Base-by-base conservation (phyloP, 2,888 invertebrate genomes). In the Anarsia innoxiella region DNA sequence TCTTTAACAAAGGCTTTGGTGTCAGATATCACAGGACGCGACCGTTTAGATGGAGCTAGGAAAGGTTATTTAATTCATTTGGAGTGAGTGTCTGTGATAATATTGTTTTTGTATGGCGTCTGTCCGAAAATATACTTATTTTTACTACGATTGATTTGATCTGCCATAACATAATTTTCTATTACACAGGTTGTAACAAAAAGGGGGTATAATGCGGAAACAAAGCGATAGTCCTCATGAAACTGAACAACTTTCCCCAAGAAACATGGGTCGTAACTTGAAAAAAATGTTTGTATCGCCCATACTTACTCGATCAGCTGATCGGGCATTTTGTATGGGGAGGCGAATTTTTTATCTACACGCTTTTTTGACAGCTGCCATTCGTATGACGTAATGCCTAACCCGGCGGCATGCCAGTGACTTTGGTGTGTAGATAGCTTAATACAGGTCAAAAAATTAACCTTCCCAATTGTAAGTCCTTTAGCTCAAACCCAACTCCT, bases 1-100 rank as follows among this genome's bases (percentile, higher is more conserved):
- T 26, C 26, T 13, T 19, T 12, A 35, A 35, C 35, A 35, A 35
- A 35, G 27, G 16, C 34, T 6, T 9, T 4, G 12, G 35, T 35
- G 28, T 35, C 35, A 23, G 13, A 39, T 37, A 31, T 38, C 36
- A 26, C 12, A 14, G 34, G 26, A 19, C 19, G 19, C 3, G 19
- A 19, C 3, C 8, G 19, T 8, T 19, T 19, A 19, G 19, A 5
- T 19, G 25, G n/a, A 9, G 25, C n/a, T 4, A 25, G 3, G 5
- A 25, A 9, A 9, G 3, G 4, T 25, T 25, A 5, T 25, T 25
- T 25, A 9, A 9, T n/a, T 4, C 25, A 25, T 25, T 25, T n/a
- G 4, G n/a, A 9, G 2, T 4, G 2, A n/a, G 3, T 25, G 25
- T 9, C 2, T 25, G n/a, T n/a, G n/a, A 25, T 9, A 25, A n/a